Base-by-base conservation (phyloP, 2,888 invertebrate species). In the Torymus tubicola region DNA sequence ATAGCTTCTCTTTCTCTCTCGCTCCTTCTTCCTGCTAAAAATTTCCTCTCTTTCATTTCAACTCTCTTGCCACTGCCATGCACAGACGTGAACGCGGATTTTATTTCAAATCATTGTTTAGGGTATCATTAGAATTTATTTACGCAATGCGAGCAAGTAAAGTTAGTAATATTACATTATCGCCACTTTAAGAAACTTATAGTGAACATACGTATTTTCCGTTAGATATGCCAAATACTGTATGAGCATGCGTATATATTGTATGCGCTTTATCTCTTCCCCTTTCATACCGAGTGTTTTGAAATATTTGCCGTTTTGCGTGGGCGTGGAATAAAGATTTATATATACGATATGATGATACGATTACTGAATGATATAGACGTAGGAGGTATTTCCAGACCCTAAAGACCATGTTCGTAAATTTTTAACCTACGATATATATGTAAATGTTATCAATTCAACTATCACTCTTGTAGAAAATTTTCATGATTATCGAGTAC, bases 281-380 rank as follows among this genome's bases (percentile, higher is more conserved):
- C 31, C 14, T 72, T 60, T 52, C 24, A 60, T 53, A 68, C 2
- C 60, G 16, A 52, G 52, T n/a, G 52, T 52, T 75, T 31, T 12
- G 75, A 58, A 68, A 58, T 67, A 67, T 60, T 75, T 75, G 8
- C 67, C 52, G 52, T 50, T 75, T 60, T 42, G 24, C n/a, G 75
- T 67, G 53, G 67, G 67, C 67, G 67, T 42, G 60, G 42, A 57
- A 50, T 74, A 42, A 63, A 74, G 65, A 74, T 74, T 74, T 74
- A 74, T 65, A 65, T 50, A 16, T 50, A 53, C 42, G 65, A 74
- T 74, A 74, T 65, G 74, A 57, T 58, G 74, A 74, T 74, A 65
- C 50, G 74, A 65, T 65, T 65, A 52, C 58, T 57, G 21, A 58
- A 31, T 42, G 31, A 64, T 73, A 64, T 73, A 74, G 58, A 74